Percentiles rank a stretch among this genome's conserved stretches.
These are phyloP conservation scores for Vespertilio murinus DNA, from an alignment of 2,797 vertebrate species.

Conservation along the genomic window DNA sequence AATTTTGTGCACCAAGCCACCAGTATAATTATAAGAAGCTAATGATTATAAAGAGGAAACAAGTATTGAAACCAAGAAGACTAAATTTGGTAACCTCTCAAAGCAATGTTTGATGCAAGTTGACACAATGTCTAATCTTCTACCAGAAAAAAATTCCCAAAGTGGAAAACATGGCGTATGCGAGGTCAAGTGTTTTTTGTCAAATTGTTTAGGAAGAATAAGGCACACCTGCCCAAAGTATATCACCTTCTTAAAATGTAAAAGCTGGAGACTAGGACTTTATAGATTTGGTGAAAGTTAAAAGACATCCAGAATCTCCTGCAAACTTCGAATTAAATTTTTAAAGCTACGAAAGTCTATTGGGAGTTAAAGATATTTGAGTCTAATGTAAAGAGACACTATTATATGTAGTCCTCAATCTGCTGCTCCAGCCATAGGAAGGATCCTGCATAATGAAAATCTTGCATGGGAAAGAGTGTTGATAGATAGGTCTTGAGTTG, in stretches of 20 bases:
- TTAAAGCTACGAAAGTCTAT: slow-evolving; percentile 58
- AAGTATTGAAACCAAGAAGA: background rate
- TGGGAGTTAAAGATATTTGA: slow-evolving; percentile 69
- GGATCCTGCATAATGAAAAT: slow-evolving; percentile 66
- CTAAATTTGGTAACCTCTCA: background rate
- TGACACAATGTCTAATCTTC: slow-evolving; percentile 29
- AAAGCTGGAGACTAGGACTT: background rate
- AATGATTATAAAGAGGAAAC: background rate
- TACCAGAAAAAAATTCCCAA: background rate
- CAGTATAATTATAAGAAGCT: slow-evolving; percentile 13
- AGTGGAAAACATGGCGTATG: slow-evolving; percentile 11
- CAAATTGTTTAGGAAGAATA: slow-evolving; percentile 6
- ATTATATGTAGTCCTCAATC: slow-evolving; percentile 66
- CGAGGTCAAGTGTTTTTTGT: slow-evolving; percentile 53
- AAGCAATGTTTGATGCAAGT: background rate
- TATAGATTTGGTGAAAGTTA: slow-evolving; percentile 43
- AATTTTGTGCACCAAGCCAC: too few relatives aligned
- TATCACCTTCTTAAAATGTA: background rate
- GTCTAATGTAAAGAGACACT: slow-evolving; percentile 76
- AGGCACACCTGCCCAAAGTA: background rate
- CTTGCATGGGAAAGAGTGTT: slow-evolving; percentile 76
- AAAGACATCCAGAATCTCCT: slow-evolving; percentile 63
- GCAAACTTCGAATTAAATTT: slow-evolving; percentile 58
- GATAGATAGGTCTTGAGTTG: slow-evolving; percentile 81
- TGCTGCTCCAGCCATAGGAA: slow-evolving; percentile 67